Conservation (phyloP, 2,113 vertebrate species). For the Arenaria interpres region DNA sequence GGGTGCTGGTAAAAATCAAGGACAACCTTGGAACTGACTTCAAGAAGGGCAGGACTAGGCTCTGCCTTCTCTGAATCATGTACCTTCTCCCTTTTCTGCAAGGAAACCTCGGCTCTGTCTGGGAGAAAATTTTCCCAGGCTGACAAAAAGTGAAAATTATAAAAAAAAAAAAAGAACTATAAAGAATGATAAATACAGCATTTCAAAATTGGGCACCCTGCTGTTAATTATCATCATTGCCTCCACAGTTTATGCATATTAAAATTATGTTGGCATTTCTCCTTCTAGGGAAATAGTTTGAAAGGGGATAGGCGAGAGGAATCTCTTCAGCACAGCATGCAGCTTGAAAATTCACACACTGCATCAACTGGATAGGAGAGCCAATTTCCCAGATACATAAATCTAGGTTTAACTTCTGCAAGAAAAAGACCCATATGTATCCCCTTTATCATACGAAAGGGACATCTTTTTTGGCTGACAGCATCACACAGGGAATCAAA, state of each 20-base stretch:
- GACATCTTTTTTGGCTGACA: neutral
- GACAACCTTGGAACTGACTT: neutral
- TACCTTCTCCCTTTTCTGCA: neutral
- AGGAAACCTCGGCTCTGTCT: neutral
- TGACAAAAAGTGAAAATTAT: neutral
- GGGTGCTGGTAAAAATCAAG: neutral
- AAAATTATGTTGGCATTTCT: constrained; percentile 8
- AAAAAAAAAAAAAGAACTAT: neutral
- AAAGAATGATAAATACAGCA: neutral
- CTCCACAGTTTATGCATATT: constrained; percentile 17
- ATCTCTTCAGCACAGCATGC: neutral
- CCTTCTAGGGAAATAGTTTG: neutral
- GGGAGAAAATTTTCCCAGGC: neutral
- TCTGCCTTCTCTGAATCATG: neutral
- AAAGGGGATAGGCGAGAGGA: neutral
- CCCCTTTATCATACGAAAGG: neutral
- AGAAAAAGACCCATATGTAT: neutral
- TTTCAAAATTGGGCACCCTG: neutral
- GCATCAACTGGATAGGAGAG: neutral
- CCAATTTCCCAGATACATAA: neutral
- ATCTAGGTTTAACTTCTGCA: neutral
- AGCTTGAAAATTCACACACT: neutral
- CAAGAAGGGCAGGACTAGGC: neutral
- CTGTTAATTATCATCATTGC: constrained; percentile 39
- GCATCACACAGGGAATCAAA: neutral